These are phyloP conservation scores for Macrophya alboannulata DNA, from an alignment of 2,888 invertebrate genomes.

Conservation along the genomic window DNA sequence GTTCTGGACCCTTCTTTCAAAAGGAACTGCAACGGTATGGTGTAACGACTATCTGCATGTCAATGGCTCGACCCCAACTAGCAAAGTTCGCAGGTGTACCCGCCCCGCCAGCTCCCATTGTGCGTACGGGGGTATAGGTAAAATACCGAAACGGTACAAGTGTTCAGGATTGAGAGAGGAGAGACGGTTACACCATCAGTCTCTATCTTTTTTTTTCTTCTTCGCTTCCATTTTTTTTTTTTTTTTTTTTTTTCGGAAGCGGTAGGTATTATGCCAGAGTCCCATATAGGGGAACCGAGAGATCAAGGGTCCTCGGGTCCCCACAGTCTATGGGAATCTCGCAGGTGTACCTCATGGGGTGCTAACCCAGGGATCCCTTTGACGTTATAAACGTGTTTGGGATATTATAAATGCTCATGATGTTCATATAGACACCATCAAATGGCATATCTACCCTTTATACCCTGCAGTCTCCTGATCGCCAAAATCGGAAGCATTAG, in stretches of 20 bases:
- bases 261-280: conserved; percentile 57
- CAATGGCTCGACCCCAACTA: conserved; percentile 72
- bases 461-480: neutral
- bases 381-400: conserved; percentile 11
- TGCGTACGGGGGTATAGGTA: conserved; percentile 57
- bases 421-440: neutral
- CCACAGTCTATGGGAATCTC: conserved; percentile 77
- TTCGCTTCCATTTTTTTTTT: conserved; percentile 58
- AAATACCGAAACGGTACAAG: conserved; percentile 65
- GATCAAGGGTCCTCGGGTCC: conserved; percentile 66
- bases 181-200: conserved; percentile 78
- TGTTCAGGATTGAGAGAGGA: conserved; percentile 53
- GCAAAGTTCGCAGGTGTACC: conserved; percentile 77
- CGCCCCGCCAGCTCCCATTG: conserved; percentile 68
- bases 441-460: neutral
- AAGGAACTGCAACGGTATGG: conserved; percentile 72
- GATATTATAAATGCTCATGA: neutral
- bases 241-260: conserved; percentile 54
- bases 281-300: conserved; percentile 56
- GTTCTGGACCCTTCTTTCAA: conserved; percentile 51
- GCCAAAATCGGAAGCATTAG: too few relatives aligned
- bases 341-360: conserved; percentile 74
- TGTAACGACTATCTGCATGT: conserved; percentile 77
- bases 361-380: conserved; percentile 3
- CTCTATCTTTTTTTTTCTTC: conserved; percentile 66